Conservation (phyloP, 1,140 invertebrate species). For the Drosophila triauraria region DNA sequence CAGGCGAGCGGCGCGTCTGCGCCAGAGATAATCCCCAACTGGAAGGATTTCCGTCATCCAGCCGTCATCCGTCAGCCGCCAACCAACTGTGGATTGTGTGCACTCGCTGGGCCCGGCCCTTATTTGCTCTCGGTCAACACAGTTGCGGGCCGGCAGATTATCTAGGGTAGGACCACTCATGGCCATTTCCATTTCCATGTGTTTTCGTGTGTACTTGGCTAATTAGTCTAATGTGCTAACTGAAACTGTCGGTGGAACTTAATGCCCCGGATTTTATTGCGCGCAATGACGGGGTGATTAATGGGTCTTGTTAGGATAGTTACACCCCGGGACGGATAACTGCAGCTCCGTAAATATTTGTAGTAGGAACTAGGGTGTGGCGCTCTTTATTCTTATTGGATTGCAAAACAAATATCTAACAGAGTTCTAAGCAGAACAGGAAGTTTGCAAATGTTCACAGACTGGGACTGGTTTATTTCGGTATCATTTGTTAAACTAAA, state of each 20-base stretch:
- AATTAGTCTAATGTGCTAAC: conserved; percentile 71
- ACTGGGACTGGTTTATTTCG: not conserved
- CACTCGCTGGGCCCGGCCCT: conserved; percentile 34
- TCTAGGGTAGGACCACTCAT: conserved; percentile 34
- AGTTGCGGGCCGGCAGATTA: conserved; percentile 26
- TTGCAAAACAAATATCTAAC: not conserved
- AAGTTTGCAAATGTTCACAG: not conserved
- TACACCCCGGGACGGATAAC: not conserved
- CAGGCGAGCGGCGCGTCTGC: conserved; percentile 55
- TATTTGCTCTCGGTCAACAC: conserved; percentile 71
- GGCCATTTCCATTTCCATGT: conserved; percentile 28
- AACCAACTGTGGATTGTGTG: conserved; percentile 78
- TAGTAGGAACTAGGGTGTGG: not conserved
- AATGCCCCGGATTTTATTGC: conserved; percentile 35
- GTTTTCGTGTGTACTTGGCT: conserved; percentile 51
- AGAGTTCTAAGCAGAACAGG: not conserved
- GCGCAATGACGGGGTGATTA: conserved; percentile 33
- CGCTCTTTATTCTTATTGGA: not conserved
- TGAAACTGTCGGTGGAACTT: conserved; percentile 39
- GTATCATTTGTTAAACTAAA: not conserved
- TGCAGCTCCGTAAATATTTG: conserved; percentile 28
- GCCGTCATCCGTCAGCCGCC: conserved; percentile 33
- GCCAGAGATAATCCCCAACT: conserved; percentile 23
- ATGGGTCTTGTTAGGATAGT: conserved; percentile 50
- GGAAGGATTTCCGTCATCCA: conserved; percentile 36